Percentiles rank a stretch among this genome's conserved stretches.
These are phyloP conservation scores for Octodonta nipae DNA, from an alignment of 2,888 invertebrate genomes.

Conservation along the genomic window DNA sequence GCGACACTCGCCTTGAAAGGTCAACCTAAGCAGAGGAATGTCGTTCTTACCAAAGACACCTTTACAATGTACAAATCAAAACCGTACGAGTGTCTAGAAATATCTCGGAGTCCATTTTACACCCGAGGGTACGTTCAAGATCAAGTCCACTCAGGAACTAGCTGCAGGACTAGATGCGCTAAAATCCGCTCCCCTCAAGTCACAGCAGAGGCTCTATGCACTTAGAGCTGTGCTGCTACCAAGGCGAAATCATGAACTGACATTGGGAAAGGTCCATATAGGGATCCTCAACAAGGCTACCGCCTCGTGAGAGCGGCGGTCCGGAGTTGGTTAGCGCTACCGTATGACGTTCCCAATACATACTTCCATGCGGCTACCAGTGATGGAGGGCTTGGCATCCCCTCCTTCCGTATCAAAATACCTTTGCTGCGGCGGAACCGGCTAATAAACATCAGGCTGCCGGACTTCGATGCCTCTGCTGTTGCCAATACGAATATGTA, in stretches of 20 bases:
- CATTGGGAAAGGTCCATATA: constrained; percentile 2
- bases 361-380: constrained; percentile 6
- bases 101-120: constrained; percentile 3
- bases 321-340: no score
- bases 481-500: no score
- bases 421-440: no score
- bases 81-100: not conserved
- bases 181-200: constrained; percentile 4
- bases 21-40: constrained; percentile 1
- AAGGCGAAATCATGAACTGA: constrained; percentile 1
- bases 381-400: constrained; percentile 8
- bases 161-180: not conserved
- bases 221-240: constrained; percentile 3
- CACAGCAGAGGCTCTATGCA: constrained; percentile 5
- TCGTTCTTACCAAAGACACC: no score
- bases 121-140: not conserved
- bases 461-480: no score
- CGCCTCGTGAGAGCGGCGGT: no score
- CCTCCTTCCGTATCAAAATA: no score
- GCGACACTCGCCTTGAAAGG: not conserved
- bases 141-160: not conserved
- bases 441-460: no score
- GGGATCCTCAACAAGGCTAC: constrained; percentile 2
- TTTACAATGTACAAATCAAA: not conserved
- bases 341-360: constrained; percentile 4